A percentile compares a stretch with the other conserved stretches of the same genome.
These are phyloP conservation scores for Oxyscelio sp. DNA, from an alignment of 2,888 invertebrate species.

Conservation along the genomic window DNA sequence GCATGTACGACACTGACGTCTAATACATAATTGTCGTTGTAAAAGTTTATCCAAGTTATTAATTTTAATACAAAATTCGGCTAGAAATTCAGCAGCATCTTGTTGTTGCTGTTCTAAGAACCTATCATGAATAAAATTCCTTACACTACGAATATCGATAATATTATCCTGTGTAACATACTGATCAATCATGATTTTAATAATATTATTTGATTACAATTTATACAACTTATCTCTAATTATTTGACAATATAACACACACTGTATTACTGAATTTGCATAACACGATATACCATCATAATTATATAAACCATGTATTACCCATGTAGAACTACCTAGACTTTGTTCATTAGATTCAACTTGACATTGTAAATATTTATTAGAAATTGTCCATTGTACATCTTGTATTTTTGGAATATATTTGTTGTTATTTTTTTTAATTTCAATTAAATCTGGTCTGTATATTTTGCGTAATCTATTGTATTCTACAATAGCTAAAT, in stretches of 20 bases:
- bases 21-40: conserved; percentile 14
- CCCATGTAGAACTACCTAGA: background rate
- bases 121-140: conserved; percentile 5
- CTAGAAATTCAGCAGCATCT: conserved; percentile 27
- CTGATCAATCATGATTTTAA: conserved; percentile 5
- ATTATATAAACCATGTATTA: conserved; percentile 23
- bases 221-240: conserved; percentile 15
- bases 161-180: background rate
- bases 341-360: background rate
- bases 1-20: conserved; percentile 11
- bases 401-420: too few species aligned
- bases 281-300: conserved; percentile 36
- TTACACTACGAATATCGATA: background rate
- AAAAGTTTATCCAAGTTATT: background rate
- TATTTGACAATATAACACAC: conserved; percentile 5
- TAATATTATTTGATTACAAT: conserved; percentile 7
- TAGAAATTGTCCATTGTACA: too few species aligned
- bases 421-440: too few species aligned
- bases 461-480: too few species aligned
- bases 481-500: too few species aligned
- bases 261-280: conserved; percentile 34
- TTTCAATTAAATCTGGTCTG: too few species aligned
- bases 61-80: background rate
- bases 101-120: background rate
- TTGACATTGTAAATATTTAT: conserved; percentile 1